These are phyloP conservation scores for Podarcis raffonei DNA, from an alignment of 2,113 vertebrate species.

Conservation along the genomic window DNA sequence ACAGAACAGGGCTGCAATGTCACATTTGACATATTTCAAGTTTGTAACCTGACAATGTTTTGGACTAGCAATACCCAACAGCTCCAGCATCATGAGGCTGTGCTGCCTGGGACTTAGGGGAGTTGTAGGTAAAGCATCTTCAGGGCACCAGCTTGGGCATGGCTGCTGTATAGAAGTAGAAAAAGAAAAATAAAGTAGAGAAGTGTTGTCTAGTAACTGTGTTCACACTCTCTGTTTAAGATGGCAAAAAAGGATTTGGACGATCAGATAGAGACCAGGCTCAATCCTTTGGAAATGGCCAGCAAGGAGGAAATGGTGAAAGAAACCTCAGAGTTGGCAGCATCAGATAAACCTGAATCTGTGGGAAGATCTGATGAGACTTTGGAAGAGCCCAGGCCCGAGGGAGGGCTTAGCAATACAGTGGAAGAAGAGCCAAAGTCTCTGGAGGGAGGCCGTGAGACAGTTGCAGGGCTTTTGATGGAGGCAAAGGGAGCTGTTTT, in stretches of 20 bases:
- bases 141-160: too few species aligned
- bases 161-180: background rate
- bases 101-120: too few species aligned
- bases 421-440: background rate
- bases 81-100: too few species aligned
- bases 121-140: too few species aligned
- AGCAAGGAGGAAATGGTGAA: background rate
- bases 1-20: too few species aligned
- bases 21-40: background rate
- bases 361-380: background rate
- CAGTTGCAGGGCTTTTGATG: background rate
- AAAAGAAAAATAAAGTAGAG: too few species aligned
- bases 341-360: background rate
- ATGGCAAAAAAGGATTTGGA: slow-evolving; percentile 65
- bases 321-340: fast-evolving
- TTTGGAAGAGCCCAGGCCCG: background rate
- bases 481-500: background rate
- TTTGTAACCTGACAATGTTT: background rate
- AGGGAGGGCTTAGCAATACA: background rate
- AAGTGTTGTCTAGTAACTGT: background rate
- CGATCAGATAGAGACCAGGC: background rate
- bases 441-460: background rate
- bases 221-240: slow-evolving; percentile 53
- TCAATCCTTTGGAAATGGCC: background rate
- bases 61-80: too few species aligned